Evolutionary conservation across 2,888 invertebrate species (phyloP), one percentile per base, ranked within the genome.

Genomic region (Smittia aterrima): DNA sequence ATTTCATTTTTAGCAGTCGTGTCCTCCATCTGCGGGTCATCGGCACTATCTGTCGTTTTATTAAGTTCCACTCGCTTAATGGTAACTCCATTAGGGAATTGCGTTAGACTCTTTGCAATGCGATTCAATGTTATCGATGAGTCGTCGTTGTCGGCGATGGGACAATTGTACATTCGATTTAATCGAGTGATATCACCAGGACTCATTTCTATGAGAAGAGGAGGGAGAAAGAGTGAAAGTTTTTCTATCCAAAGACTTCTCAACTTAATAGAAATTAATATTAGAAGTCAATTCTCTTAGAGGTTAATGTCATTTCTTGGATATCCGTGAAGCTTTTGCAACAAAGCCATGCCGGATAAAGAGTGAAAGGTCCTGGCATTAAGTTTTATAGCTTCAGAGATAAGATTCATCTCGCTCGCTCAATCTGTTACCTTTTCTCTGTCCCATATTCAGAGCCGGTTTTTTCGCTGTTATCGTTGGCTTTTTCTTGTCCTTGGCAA

Each of bases 121-220:
- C 67, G 16, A 24, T 67, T 41, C 7, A n/a, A 3, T 7, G 40
- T 41, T 41, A 67, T 67, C 47, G 41, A 9, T 40, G 41, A 11
- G 22, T 11, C 38, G 13, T 58, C 22, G 13, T 22, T 4, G 24
- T 58, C 24, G 11, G 41, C 41, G 53, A 41, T 32, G 1, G 70
- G 54, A 72, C 79, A 79, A 27, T 77, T 64, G 76, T 79, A 79
- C 20, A 79, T 76, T 4, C 77, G 76, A 75, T 79, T 79, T 16
- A 79, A 76, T 75, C 79, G 78, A 13, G 78, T 78, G 6, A 79
- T 58, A 75, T 79, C 79, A 1, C 78, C 75, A n/a, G 75, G 67
- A 62, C 78, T 79, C 75, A 77, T 76, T 13, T 58, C 72, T 72
- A 16, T 7, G 64, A n/a, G 25, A 64, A 13, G 27, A 64, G 27